Percentiles rank a stretch among this genome's conserved stretches.
Conservation (phyloP, 1,140 invertebrate species). For the Drosophila kohkoa region DNA sequence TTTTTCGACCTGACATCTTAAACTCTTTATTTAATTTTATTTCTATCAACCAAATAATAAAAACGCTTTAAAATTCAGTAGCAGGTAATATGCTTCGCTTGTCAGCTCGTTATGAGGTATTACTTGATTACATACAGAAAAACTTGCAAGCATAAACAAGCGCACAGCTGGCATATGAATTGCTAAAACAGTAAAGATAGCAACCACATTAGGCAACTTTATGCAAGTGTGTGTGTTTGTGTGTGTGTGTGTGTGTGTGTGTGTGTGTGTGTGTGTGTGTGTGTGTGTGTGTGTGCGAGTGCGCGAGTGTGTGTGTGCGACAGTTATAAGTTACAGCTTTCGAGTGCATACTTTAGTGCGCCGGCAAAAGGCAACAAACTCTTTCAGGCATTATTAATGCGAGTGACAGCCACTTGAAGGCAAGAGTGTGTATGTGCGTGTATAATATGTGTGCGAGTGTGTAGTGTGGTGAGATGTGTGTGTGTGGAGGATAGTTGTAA, state of each 20-base stretch:
- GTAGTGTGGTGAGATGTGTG: constrained; percentile 7
- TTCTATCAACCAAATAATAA: no score
- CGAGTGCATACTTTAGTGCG: constrained; percentile 65
- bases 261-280: constrained; percentile 11
- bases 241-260: background rate
- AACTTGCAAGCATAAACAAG: constrained; percentile 68
- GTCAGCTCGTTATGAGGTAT: constrained; percentile 5
- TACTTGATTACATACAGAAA: constrained; percentile 61
- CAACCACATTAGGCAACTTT: constrained; percentile 64
- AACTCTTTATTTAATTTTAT: no score
- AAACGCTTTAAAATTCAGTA: no score
- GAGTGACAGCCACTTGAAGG: constrained; percentile 63
- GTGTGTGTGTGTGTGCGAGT: constrained; percentile 7
- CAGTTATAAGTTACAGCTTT: constrained; percentile 58
- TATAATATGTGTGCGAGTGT: background rate
- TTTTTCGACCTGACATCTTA: no score
- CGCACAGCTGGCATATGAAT: constrained; percentile 75
- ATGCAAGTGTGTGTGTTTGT: constrained; percentile 10
- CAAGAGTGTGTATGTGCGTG: background rate
- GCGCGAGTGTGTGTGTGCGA: constrained; percentile 2
- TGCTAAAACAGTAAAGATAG: constrained; percentile 63
- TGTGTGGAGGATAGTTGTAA: constrained; percentile 8
- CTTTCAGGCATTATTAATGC: constrained; percentile 70
- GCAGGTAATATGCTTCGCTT: constrained; percentile 3
- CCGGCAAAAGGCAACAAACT: constrained; percentile 34